Percentiles rank a stretch among this genome's conserved stretches.
These are phyloP conservation scores for Brachyistius frenatus DNA, from an alignment of 2,113 vertebrate species.

Conservation along the genomic window DNA sequence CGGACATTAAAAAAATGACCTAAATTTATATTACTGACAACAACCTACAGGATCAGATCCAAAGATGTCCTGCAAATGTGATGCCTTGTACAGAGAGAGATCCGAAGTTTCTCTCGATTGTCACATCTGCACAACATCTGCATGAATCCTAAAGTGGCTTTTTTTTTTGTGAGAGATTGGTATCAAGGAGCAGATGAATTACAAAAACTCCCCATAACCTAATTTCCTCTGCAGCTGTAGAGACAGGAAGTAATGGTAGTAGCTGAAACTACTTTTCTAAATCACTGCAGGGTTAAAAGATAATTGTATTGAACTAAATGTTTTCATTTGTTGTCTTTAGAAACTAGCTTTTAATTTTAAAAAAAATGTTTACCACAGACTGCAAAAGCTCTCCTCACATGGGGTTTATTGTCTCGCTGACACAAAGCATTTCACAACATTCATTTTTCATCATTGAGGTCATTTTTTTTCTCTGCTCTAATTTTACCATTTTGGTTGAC, in stretches of 20 bases:
- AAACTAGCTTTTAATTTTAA: background rate
- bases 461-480: constrained; percentile 34
- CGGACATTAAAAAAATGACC: too few relatives aligned
- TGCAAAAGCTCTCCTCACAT: constrained; percentile 5
- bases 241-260: background rate
- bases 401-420: constrained; percentile 31
- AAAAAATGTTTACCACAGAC: background rate
- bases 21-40: background rate
- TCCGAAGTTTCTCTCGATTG: background rate
- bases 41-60: background rate
- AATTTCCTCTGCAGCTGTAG: constrained; percentile 20
- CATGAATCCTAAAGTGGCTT: background rate
- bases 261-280: background rate
- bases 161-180: background rate
- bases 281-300: background rate
- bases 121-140: constrained; percentile 1
- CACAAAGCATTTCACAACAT: constrained; percentile 42
- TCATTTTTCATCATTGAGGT: constrained; percentile 40
- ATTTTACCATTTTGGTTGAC: constrained; percentile 57
- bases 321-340: background rate
- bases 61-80: background rate
- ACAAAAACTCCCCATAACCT: background rate
- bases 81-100: background rate
- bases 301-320: background rate
- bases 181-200: background rate